Evolutionary conservation across 2,888 invertebrate genomes (phyloP), one percentile per base, ranked within the genome.

Genomic region (Ctenicera cuprea): DNA sequence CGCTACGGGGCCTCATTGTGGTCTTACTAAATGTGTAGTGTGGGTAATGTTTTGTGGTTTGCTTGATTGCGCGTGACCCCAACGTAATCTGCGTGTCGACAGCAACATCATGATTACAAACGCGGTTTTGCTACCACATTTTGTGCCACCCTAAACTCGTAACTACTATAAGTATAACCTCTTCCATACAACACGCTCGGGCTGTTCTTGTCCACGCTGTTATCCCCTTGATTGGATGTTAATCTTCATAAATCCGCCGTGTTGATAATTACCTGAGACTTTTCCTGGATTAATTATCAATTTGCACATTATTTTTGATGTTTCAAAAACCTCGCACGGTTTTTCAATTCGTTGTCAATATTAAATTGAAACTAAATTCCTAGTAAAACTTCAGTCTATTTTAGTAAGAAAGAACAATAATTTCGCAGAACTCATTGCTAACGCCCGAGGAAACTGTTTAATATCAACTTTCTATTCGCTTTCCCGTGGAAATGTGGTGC

Each of bases 61-160:
- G 52, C 22, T 62, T 70, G 63, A 70, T 70, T 70, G 70, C 63
- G 54, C 70, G 63, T 70, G 70, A 64, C 70, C 70, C 70, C 22
- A 70, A 26, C 52, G 43, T 70, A 70, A 70, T 70, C 70, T 70
- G 63, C 41, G 52, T 62, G 70, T 38, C 70, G 63, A 63, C 70
- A 63, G 54, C 63, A 54, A 50, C 70, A 70, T 70, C 70, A 70
- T 63, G 64, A 63, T 70, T 70, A 63, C 54, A 63, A 70, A 70
- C 54, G 64, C 18, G 67, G 57, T 67, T 67, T 52, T 38, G 16
- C 38, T 16, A 50, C 12, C 20, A 57, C 54, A 57, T 33, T 57
- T 57, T 33, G 33, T 22, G 14, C 54, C 33, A 11, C 50, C 22
- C 16, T 20, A 22, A 50, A 22, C 50, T 50, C 50, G 8, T 16